phyloP scores from a whole-genome alignment of 2,888 invertebrate genomes.

The Pachydiplax longipennis region DNA sequence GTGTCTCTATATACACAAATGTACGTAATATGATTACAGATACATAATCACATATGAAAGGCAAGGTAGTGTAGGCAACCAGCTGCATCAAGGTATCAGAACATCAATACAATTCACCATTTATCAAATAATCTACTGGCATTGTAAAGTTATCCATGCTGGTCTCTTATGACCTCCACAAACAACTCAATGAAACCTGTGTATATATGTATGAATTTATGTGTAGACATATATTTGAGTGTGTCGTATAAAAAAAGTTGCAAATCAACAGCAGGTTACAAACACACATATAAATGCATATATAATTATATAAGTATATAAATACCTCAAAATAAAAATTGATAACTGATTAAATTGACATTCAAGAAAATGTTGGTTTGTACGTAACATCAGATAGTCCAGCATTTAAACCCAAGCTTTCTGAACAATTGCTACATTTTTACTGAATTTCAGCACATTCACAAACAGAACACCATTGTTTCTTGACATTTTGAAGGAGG shows the following conservation, averaged over 20 bases:
- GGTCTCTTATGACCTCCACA: too few relatives aligned
- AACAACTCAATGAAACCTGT: background rate
- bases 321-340: constrained; percentile 35
- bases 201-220: background rate
- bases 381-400: constrained; percentile 15
- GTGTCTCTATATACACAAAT: too few relatives aligned
- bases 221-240: background rate
- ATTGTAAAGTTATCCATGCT: too few relatives aligned
- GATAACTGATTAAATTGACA: constrained; percentile 5
- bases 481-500: constrained; percentile 3
- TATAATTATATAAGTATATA: constrained; percentile 20
- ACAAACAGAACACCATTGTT: constrained; percentile 24
- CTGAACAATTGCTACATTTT: background rate
- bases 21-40: too few relatives aligned
- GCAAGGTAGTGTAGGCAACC: too few relatives aligned
- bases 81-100: too few relatives aligned
- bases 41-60: too few relatives aligned
- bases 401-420: constrained; percentile 25
- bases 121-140: too few relatives aligned
- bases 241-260: constrained; percentile 5
- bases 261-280: constrained; percentile 8
- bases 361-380: constrained; percentile 27
- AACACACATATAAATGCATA: constrained; percentile 3
- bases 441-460: constrained; percentile 3
- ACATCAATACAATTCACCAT: too few relatives aligned